These are phyloP conservation scores for Pongo pygmaeus DNA, from an alignment of 2,113 vertebrate species.

Conservation along the genomic window DNA sequence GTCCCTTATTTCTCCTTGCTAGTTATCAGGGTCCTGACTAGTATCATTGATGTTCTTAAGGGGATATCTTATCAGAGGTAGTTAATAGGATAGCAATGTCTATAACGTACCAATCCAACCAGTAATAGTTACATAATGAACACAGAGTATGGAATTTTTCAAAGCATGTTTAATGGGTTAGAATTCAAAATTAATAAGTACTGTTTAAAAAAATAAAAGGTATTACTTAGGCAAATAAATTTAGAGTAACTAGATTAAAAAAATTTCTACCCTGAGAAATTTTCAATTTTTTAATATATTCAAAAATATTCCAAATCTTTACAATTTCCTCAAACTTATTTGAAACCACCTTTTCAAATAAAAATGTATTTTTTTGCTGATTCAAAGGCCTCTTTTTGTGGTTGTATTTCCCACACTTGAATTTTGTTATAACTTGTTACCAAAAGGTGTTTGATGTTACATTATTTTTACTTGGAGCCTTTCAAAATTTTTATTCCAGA, in stretches of 20 bases:
- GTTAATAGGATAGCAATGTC: neutral
- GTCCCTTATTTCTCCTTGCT: neutral
- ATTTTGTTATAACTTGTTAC: neutral
- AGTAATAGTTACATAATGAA: neutral
- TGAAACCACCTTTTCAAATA: neutral
- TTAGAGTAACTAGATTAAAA: neutral
- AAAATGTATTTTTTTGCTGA: neutral
- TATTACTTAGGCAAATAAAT: neutral
- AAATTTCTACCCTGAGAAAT: slow-evolving; percentile 6
- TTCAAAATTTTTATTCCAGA: neutral
- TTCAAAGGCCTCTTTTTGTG: neutral
- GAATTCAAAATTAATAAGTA: neutral
- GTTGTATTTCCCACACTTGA: neutral
- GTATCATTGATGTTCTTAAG: neutral
- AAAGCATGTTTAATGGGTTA: neutral
- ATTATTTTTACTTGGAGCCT: neutral
- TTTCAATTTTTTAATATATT: neutral
- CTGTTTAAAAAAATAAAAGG: slow-evolving; percentile 6
- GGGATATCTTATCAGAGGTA: neutral
- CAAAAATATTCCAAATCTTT: neutral
- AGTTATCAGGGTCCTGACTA: neutral
- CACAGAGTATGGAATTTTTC: neutral
- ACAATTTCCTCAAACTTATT: neutral
- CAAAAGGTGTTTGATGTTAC: neutral
- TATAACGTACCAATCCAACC: neutral